A percentile compares a stretch with the other conserved stretches of the same genome.
These are phyloP conservation scores for Trachymyrmex septentrionalis DNA, from an alignment of 1,140 invertebrate genomes.

Conservation along the genomic window DNA sequence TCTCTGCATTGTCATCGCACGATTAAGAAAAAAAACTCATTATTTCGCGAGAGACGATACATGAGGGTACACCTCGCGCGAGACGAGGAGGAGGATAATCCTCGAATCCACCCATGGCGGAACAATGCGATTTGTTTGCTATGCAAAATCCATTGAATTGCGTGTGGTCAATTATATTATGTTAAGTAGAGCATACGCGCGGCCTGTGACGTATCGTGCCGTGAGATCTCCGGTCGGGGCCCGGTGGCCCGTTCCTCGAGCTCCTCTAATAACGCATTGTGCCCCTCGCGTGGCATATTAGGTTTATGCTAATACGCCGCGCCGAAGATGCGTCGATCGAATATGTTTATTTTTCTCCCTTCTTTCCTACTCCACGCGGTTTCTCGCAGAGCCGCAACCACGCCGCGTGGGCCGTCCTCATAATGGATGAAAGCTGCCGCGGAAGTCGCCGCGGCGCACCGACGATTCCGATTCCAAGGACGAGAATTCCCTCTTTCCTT, in stretches of 20 bases:
- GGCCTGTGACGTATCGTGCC: constrained; percentile 71
- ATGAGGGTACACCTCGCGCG: background rate
- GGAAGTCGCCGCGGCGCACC: constrained; percentile 26
- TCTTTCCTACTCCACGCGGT: constrained; percentile 20
- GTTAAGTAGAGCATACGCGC: constrained; percentile 79
- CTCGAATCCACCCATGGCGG: constrained; percentile 21
- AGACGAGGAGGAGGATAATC: constrained; percentile 38
- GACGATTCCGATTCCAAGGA: constrained; percentile 19
- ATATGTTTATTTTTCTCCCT: constrained; percentile 10
- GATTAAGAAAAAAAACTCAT: constrained; percentile 44
- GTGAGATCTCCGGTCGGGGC: constrained; percentile 60
- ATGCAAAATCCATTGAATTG: constrained; percentile 76
- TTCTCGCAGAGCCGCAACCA: background rate
- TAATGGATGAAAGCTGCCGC: constrained; percentile 45
- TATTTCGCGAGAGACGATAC: constrained; percentile 42
- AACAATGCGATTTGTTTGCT: constrained; percentile 75
- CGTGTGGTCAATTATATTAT: constrained; percentile 80
- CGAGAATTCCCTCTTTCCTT: background rate
- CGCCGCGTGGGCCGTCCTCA: constrained; percentile 51
- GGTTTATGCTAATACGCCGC: constrained; percentile 77
- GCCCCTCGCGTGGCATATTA: constrained; percentile 76
- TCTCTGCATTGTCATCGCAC: constrained; percentile 50
- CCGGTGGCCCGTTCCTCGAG: constrained; percentile 55
- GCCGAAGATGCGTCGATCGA: constrained; percentile 64
- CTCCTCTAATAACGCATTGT: constrained; percentile 79